Conservation (phyloP, 2,888 invertebrate genomes). For the Aelia acuminata region DNA sequence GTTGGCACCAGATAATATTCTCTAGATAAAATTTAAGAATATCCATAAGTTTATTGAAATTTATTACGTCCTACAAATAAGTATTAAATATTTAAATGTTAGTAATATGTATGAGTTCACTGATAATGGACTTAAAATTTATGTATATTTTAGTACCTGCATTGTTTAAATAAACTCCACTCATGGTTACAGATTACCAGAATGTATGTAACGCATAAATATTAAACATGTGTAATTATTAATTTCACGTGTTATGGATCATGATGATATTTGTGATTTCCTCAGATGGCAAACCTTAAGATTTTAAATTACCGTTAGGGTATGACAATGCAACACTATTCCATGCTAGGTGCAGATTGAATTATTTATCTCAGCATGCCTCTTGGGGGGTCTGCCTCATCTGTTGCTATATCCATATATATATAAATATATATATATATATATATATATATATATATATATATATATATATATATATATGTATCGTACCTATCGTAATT, state of each 20-base stretch:
- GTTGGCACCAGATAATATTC: too few species aligned
- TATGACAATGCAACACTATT: constrained; percentile 5
- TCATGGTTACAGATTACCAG: not conserved
- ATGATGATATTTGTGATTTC: not conserved
- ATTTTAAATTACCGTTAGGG: not conserved
- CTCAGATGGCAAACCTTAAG: not conserved
- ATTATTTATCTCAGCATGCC: not conserved
- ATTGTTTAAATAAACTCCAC: not conserved
- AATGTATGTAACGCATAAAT: not conserved
- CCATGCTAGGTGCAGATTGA: not conserved
- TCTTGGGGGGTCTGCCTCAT: not conserved
- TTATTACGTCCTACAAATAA: too few species aligned
- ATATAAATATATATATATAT: not conserved
- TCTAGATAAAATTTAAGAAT: too few species aligned
- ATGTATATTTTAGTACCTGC: not conserved
- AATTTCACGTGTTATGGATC: not conserved
- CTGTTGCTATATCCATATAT: not conserved
- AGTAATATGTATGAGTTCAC: too few species aligned
- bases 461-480: too few species aligned
- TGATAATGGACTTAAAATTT: too few species aligned
- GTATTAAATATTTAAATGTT: too few species aligned
- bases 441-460: not conserved
- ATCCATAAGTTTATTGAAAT: too few species aligned
- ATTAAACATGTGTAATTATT: not conserved
- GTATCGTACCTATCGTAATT: too few species aligned